Evolutionary conservation across 2,113 vertebrate species (phyloP).

Genomic region (Cololabis saira): DNA sequence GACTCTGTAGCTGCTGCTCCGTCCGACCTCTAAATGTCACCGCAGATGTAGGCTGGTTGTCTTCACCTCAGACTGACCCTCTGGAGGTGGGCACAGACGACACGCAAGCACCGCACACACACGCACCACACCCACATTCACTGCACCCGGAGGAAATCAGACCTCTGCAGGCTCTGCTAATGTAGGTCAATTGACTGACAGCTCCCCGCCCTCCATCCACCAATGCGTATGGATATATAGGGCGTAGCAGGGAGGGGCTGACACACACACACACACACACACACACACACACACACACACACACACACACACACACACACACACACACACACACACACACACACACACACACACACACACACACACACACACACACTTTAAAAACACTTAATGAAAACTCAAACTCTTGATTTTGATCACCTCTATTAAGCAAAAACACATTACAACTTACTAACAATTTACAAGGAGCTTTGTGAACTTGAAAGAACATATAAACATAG

Average conservation of each 20-base stretch:
- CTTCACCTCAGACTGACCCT: slow-evolving; percentile 17
- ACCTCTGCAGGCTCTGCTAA: slow-evolving; percentile 49
- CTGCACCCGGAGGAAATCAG: slow-evolving; percentile 54
- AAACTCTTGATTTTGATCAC: background rate
- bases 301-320: slow-evolving; percentile 1
- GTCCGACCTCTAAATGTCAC: slow-evolving; percentile 59
- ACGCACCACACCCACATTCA: slow-evolving; percentile 32
- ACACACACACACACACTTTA: slow-evolving; percentile 10
- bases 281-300: slow-evolving; percentile 7
- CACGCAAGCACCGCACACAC: slow-evolving; percentile 7
- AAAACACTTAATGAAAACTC: background rate
- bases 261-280: slow-evolving; percentile 2
- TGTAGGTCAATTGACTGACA: slow-evolving; percentile 66
- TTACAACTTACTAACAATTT: background rate
- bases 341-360: no score
- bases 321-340: slow-evolving; percentile 1
- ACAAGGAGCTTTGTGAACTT: background rate
- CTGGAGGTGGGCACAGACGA: slow-evolving; percentile 15
- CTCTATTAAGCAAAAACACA: background rate
- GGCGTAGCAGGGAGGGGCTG: slow-evolving; percentile 16
- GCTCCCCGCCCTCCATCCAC: slow-evolving; percentile 30
- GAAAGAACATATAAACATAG: background rate
- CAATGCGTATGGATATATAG: slow-evolving; percentile 37
- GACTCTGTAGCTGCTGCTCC: background rate
- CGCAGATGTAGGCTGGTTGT: slow-evolving; percentile 11